Base-by-base conservation (phyloP, 2,113 vertebrate species). In the Eretmodus cyanostictus region DNA sequence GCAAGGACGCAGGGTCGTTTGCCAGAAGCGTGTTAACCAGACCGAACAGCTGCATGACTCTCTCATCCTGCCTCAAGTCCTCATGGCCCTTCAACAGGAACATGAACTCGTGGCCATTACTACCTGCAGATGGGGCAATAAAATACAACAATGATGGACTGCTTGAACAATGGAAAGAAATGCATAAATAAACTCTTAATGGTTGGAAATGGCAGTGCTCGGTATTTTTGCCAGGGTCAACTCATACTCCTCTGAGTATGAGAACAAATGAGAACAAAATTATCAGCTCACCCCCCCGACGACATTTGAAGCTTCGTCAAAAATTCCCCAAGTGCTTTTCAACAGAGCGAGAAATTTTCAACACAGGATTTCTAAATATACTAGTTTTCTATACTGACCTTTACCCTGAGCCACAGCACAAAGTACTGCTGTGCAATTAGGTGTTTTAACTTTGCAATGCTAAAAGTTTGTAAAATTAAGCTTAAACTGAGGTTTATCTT, bases 1-100 rank as follows among this genome's bases (percentile, higher is more conserved):
- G 98, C n/a, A 99, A 97, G 89, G 98, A 99, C 0, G 99, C 99
- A 0, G 99, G 99, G 89, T 99, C 99, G 1, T 99, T 99, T 89
- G 99, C 99, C 34, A 99, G 96, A 63, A 99, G 95, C 1, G 99
- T 99, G 95, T 99, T 99, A 80, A 99, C 99, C 82, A 99, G 95
- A 31, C 99, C 99, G 4, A 99, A 99, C 57, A 99, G 97, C 94
- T 99, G 99, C 99, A 99, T 99, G 86, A 99, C 99, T 80, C 99
- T 96, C 22, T 99, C 99, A 5, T 99, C 99, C 91, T 99, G 99
- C 45, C 99, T 96, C 83, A 99, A 97, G 92, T 99, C 99, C 78
- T 99, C 99, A 0, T 99, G 99, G 83, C 99, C 99, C 95, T 99
- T 99, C 93, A 99, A 95, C 86, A 99, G 97, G 96, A 99, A 99